These are phyloP conservation scores for Brachyhypopomus gauderio DNA, from an alignment of 2,113 vertebrate genomes.

Conservation along the genomic window DNA sequence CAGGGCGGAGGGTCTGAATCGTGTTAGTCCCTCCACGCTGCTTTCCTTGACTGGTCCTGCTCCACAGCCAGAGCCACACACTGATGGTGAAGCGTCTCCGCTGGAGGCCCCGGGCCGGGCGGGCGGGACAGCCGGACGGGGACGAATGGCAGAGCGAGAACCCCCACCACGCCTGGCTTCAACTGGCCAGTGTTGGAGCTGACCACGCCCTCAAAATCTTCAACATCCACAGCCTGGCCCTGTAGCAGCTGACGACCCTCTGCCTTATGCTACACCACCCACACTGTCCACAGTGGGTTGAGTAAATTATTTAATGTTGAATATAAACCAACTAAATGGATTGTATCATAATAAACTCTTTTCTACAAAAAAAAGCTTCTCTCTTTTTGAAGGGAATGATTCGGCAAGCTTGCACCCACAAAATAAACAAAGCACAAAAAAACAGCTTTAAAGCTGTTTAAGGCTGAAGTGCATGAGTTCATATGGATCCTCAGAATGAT, in stretches of 20 bases:
- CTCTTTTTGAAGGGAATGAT: not conserved
- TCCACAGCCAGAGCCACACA: constrained; percentile 88
- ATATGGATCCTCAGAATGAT: not conserved
- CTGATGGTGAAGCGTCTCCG: constrained; percentile 85
- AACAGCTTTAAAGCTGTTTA: not conserved
- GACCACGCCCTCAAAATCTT: constrained; percentile 93
- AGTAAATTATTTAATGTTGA: constrained; percentile 25
- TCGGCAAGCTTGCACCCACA: not conserved
- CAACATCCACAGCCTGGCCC: constrained; percentile 76
- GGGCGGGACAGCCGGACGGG: constrained; percentile 66
- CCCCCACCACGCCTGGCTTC: constrained; percentile 78
- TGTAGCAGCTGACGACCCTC: constrained; percentile 33
- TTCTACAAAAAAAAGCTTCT: not conserved
- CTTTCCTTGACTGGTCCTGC: constrained; percentile 64
- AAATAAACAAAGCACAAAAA: not conserved
- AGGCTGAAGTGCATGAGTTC: not conserved
- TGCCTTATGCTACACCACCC: not conserved
- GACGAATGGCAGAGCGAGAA: constrained; percentile 52
- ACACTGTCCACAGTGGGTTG: constrained; percentile 8
- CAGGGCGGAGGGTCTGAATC: not conserved
- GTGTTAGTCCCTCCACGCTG: constrained; percentile 1
- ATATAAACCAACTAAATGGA: constrained; percentile 5
- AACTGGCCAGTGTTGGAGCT: constrained; percentile 88
- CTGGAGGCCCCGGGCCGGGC: constrained; percentile 82
- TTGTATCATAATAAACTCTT: constrained; percentile 45